Evolutionary conservation across 2,888 invertebrate genomes (phyloP), one percentile per base, ranked within the genome.

Genomic region (Atrina japonica): DNA sequence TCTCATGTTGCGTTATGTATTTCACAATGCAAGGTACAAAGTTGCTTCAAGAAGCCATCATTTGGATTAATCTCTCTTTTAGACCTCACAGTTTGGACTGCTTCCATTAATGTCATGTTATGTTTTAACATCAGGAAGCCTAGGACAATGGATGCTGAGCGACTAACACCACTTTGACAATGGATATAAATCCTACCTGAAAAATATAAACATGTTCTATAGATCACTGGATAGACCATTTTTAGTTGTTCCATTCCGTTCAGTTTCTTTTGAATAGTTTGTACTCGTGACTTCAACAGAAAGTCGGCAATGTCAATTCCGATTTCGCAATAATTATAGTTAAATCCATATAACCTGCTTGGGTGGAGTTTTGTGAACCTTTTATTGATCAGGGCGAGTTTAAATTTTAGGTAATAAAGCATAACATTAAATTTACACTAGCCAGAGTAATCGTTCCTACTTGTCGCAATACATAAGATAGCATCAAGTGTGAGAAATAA

Each of bases 121-220:
- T 86, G 78, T 70, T 91, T 91, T 30, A 91, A 78, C 91, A 92
- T 92, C 1, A 91, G 86, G 75, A 85, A 92, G 2, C 92, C 91
- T 18, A 91, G 70, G 0, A 91, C 90, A 5, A 92, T 83, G 2
- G 92, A 90, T 0, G 92, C 91, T 11, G 92, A 92, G 16, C 92
- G 88, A 66, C 92, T 92, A 2, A 92, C 89, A 14, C 92, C 92
- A 72, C 89, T 88, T 70, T 90, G 88, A 75, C 92, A 92, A 76
- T 92, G 92, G 1, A 92, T 91, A 68, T 91, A 86, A 3, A 92
- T 88, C 79, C 89, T 91, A 91, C 90, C 83, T 25, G 77, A 72
- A 61, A 67, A 56, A 68, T 45, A 52, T 53, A 41, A 30, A 27
- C 25, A 53, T 25, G 9, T 23, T n/a, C n/a, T n/a, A n/a, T n/a